Conservation (phyloP, 30 jellyfish, hydroid and myxozoan species). For the Cassiopea xamachana region DNA sequence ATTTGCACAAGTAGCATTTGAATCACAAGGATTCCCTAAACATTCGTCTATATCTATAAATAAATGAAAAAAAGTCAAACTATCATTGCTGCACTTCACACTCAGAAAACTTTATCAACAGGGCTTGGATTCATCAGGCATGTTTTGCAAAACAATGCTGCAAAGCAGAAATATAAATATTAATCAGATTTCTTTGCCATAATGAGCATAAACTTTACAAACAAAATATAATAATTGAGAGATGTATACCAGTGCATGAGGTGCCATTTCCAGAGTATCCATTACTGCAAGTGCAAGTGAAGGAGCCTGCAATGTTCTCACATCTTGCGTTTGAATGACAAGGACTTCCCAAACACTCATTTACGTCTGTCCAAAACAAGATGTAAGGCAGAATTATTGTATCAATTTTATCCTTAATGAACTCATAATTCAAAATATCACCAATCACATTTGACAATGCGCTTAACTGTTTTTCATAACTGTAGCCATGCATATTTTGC, state of each 20-base stretch:
- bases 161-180: background rate
- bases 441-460: too few relatives aligned
- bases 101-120: too few relatives aligned
- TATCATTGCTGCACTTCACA: too few relatives aligned
- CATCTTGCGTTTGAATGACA: constrained; percentile 46
- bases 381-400: background rate
- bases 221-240: background rate
- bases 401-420: too few relatives aligned
- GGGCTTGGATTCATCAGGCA: too few relatives aligned
- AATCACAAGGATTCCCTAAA: constrained; percentile 1
- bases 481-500: too few relatives aligned
- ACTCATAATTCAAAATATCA: too few relatives aligned
- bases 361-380: constrained; percentile 13
- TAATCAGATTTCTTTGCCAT: background rate
- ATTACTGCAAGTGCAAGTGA: constrained; percentile 31
- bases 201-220: background rate
- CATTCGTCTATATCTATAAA: background rate
- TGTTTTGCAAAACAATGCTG: background rate
- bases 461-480: too few relatives aligned
- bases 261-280: constrained; percentile 56
- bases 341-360: constrained; percentile 5
- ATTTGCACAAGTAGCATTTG: constrained; percentile 8
- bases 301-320: constrained; percentile 20
- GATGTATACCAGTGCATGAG: background rate
- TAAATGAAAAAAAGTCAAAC: background rate